Base-by-base conservation (phyloP, 2,113 vertebrate species). In the Morone chrysops region DNA sequence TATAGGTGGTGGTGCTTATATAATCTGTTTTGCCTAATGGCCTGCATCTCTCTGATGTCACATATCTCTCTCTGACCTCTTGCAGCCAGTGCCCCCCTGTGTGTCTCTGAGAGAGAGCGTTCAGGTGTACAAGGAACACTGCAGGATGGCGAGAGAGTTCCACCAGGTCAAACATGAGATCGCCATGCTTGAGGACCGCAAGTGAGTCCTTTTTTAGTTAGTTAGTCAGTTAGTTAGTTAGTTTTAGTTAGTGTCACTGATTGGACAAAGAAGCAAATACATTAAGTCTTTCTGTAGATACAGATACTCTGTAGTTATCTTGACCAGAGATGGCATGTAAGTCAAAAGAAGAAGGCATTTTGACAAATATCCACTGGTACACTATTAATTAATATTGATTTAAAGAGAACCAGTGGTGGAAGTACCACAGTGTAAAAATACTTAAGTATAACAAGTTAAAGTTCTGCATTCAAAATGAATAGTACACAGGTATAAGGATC, bases 91-190 rank as follows among this genome's bases (percentile, higher is more conserved):
- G 90, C 96, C 96, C 11, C 98, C 98, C 54, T 97, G 97, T 82
- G 95, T 96, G 76, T 96, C 97, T 85, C 96, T 97, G 70, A 94
- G 91, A 83, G 98, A 99, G 94, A 99, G 97, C 63, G 97, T 98
- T 84, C 96, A 98, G 84, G 97, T 99, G 71, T 98, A 97, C 94
- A 97, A 94, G 91, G 97, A 99, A 71, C 98, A 99, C 94, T 99
- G 98, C 95, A 97, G 96, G 93, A 98, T 99, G 95, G 98, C 98
- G 13, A 96, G 96, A 88, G 98, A 99, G 68, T 99, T 98, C 87
- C 96, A 97, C 88, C 97, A 99, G 79, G 97, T 98, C 91, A 98
- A 97, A 89, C 97, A 95, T 43, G 97, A 99, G 91, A 99, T 99
- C 8, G 94, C 96, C 22, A 89, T 96, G 22, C 96, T 99, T n/a